These are phyloP conservation scores for Antechinus flavipes DNA, from an alignment of 2,113 vertebrate genomes.

Conservation along the genomic window DNA sequence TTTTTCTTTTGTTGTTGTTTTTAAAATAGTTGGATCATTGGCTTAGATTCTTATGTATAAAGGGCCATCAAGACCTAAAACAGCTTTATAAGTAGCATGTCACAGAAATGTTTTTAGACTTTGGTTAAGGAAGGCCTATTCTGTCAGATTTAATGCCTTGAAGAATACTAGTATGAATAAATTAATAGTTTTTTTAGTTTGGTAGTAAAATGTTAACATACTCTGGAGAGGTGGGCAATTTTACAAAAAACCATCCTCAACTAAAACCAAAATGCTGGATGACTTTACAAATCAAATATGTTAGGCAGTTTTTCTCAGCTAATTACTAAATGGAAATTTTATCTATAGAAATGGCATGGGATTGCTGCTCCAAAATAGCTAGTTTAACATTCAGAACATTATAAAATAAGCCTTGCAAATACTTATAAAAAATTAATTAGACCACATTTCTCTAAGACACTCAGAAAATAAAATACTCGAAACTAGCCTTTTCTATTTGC, in stretches of 20 bases:
- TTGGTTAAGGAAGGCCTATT: neutral
- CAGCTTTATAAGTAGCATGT: neutral
- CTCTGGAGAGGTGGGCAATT: rapidly evolving
- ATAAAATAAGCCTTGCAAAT: neutral
- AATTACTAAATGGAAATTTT: neutral
- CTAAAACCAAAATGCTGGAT: neutral
- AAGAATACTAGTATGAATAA: neutral
- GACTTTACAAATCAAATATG: neutral
- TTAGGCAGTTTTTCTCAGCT: neutral
- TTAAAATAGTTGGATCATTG: neutral
- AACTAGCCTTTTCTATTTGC: neutral
- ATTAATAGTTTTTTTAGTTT: neutral
- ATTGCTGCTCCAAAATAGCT: neutral
- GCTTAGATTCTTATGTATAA: neutral
- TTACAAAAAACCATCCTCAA: rapidly evolving
- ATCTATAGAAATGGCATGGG: neutral
- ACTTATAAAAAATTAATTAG: rapidly evolving
- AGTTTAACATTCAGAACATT: rapidly evolving
- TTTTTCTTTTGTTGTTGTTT: neutral
- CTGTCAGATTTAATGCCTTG: neutral
- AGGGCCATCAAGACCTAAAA: neutral
- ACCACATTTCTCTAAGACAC: rapidly evolving
- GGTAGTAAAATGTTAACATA: neutral
- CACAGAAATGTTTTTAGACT: neutral
- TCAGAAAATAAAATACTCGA: rapidly evolving